These are phyloP conservation scores for Polietes domitor DNA, from an alignment of 2,888 invertebrate species.

Conservation along the genomic window DNA sequence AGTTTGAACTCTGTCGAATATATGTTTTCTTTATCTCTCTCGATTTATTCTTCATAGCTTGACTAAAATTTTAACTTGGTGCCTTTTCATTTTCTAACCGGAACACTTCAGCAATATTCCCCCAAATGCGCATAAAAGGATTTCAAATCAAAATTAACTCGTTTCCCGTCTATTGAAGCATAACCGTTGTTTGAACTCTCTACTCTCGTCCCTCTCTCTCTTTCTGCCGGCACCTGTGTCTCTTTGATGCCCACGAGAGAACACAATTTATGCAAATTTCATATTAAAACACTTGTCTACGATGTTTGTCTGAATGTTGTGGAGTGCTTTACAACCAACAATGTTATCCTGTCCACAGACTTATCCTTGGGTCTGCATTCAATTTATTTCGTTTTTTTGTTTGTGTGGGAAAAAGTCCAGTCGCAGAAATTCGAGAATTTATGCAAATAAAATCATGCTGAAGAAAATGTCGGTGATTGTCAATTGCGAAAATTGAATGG, in stretches of 20 bases:
- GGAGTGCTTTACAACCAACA: no score
- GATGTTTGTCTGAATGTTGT: background rate
- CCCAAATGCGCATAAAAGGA: background rate
- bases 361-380: no score
- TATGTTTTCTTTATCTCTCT: no score
- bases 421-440: background rate
- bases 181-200: background rate
- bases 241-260: background rate
- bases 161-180: background rate
- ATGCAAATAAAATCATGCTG: background rate
- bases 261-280: background rate
- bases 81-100: no score
- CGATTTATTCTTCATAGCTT: no score
- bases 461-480: background rate
- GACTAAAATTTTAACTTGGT: no score
- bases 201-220: no score
- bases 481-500: background rate
- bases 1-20: no score
- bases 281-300: background rate
- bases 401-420: background rate
- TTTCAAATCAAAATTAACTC: conserved; percentile 22
- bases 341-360: no score
- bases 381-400: no score
- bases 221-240: background rate
- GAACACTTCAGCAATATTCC: no score